phyloP scores from a whole-genome alignment of 2,113 vertebrate genomes.

The Gallinago undulata region DNA sequence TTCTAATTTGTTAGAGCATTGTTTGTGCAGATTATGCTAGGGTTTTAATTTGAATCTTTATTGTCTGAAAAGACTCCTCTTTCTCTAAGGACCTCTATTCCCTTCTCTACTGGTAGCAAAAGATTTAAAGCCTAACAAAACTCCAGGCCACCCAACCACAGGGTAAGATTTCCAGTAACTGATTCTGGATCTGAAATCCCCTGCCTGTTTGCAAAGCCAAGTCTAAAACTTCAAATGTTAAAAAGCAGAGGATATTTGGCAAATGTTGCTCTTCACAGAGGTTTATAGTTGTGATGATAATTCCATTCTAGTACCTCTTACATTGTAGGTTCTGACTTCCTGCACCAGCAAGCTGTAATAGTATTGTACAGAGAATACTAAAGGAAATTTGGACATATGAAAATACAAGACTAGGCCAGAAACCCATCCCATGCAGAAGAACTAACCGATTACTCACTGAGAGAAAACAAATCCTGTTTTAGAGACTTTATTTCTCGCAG shows the following conservation, averaged over 20 bases:
- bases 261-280: neutral
- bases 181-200: conserved; percentile 57
- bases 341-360: neutral
- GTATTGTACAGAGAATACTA: neutral
- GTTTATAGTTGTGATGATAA: conserved; percentile 9
- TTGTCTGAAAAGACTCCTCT: conserved; percentile 45
- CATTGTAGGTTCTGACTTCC: conserved; percentile 4
- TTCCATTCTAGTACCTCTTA: conserved; percentile 10
- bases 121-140: conserved; percentile 62
- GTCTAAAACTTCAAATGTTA: conserved; percentile 47
- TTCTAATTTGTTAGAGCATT: conserved; percentile 57
- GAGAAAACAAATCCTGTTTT: conserved; percentile 6
- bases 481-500: conserved; percentile 1
- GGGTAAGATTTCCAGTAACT: conserved; percentile 56
- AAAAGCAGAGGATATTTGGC: conserved; percentile 20
- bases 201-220: conserved; percentile 37
- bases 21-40: conserved; percentile 55
- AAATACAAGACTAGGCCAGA: conserved; percentile 2
- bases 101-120: conserved; percentile 53
- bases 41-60: conserved; percentile 45
- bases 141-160: conserved; percentile 49
- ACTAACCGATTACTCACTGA: neutral
- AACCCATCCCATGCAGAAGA: neutral
- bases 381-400: neutral
- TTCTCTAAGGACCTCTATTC: conserved; percentile 47